Evolutionary conservation across 2,888 invertebrate species (phyloP).

Genomic region (Drosophila kanekoi): DNA sequence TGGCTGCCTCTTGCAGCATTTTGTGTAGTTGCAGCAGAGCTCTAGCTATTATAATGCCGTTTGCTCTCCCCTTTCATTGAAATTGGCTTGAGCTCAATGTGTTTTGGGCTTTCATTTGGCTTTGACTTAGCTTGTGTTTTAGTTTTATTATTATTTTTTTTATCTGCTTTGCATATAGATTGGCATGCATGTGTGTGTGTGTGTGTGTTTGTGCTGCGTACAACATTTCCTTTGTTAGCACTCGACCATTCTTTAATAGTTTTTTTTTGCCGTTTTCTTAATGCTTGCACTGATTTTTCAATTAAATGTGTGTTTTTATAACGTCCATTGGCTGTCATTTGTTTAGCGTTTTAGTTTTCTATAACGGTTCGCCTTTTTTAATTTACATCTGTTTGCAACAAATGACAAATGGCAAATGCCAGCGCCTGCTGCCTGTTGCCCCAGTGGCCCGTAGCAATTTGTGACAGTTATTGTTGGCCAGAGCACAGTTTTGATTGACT

Average conservation of each 20-base stretch:
- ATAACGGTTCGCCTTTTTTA: constrained; percentile 50
- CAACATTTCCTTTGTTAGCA: constrained; percentile 43
- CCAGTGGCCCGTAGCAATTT: constrained; percentile 64
- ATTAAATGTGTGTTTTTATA: constrained; percentile 62
- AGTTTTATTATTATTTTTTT: constrained; percentile 25
- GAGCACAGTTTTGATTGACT: constrained; percentile 73
- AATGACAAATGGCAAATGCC: constrained; percentile 24
- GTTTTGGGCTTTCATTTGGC: constrained; percentile 56
- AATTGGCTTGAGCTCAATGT: constrained; percentile 52
- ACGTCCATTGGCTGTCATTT: constrained; percentile 46
- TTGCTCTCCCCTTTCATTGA: constrained; percentile 35
- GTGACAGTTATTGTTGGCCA: constrained; percentile 68
- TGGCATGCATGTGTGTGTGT: neutral
- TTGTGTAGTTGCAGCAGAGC: constrained; percentile 22
- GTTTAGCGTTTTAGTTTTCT: constrained; percentile 57
- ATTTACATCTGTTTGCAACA: constrained; percentile 47
- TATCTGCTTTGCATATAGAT: constrained; percentile 10
- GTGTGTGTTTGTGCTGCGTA: constrained; percentile 15
- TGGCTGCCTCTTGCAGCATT: constrained; percentile 21
- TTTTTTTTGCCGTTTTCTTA: constrained; percentile 49
- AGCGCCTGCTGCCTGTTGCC: constrained; percentile 27
- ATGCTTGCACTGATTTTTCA: constrained; percentile 66
- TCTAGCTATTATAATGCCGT: constrained; percentile 38
- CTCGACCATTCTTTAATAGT: constrained; percentile 51
- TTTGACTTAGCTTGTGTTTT: constrained; percentile 41